phyloP scores from a whole-genome alignment of 2,113 vertebrate species.

The Bambusicola thoracicus region DNA sequence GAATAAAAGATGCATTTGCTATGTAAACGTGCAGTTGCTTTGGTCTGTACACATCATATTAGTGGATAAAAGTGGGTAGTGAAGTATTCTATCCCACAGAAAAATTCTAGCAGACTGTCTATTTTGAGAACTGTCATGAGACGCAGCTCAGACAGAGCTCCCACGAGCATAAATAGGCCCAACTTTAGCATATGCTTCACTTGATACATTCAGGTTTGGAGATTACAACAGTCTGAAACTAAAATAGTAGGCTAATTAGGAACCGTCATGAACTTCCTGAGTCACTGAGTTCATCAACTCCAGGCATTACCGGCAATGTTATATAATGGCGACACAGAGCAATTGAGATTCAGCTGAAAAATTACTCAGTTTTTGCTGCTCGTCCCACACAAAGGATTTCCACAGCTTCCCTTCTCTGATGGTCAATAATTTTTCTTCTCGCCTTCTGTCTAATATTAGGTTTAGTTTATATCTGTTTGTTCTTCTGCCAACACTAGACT shows the following conservation, averaged over 20 bases:
- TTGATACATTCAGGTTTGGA: not conserved
- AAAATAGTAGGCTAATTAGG: slow-evolving; percentile 26
- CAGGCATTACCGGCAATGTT: not conserved
- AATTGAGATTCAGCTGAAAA: slow-evolving; percentile 10
- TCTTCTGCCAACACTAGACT: not conserved
- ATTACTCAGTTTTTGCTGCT: slow-evolving; percentile 43
- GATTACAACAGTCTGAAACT: slow-evolving; percentile 39
- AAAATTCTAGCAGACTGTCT: not conserved
- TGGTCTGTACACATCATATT: not conserved
- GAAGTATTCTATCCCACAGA: not conserved
- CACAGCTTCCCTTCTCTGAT: not conserved
- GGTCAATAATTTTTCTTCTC: not conserved
- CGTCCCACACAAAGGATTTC: not conserved
- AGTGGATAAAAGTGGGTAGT: not conserved
- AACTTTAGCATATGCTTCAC: not conserved
- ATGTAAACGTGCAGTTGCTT: not conserved
- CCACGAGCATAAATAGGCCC: not conserved
- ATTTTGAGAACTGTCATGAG: not conserved
- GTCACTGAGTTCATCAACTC: slow-evolving; percentile 39
- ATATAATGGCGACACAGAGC: slow-evolving; percentile 23
- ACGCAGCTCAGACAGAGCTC: not conserved
- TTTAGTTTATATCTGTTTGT: not conserved
- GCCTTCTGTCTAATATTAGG: slow-evolving; percentile 7
- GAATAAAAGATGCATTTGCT: not conserved
- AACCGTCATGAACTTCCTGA: slow-evolving; percentile 34